Evolutionary conservation across 2,888 invertebrate genomes (phyloP).

Genomic region (Epinotia brunnichana): DNA sequence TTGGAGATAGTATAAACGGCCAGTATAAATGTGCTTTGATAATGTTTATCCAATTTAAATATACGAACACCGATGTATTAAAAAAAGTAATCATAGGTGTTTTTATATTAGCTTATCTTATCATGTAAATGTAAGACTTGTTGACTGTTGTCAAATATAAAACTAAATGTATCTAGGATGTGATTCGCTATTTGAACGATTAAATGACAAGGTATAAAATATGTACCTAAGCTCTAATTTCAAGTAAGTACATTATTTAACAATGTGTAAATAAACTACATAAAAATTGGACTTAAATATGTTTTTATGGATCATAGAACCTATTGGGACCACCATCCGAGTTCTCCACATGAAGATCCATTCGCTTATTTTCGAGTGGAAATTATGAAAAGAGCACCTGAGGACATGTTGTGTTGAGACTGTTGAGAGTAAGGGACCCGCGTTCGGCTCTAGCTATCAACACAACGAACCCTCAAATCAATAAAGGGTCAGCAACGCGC

Average conservation of each 20-base stretch:
- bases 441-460: no score
- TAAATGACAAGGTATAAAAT: neutral
- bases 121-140: slow-evolving; percentile 49
- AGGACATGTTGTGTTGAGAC: no score
- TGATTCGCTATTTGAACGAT: slow-evolving; percentile 21
- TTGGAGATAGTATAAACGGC: slow-evolving; percentile 14
- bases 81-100: slow-evolving; percentile 24
- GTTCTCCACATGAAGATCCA: neutral
- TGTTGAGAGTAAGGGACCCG: no score
- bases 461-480: no score
- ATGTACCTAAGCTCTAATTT: neutral
- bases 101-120: slow-evolving; percentile 50
- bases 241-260: slow-evolving; percentile 21
- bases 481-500: no score
- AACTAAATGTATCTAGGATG: slow-evolving; percentile 26
- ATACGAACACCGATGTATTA: slow-evolving; percentile 27
- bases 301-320: slow-evolving; percentile 17
- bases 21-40: slow-evolving; percentile 38
- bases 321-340: slow-evolving; percentile 32
- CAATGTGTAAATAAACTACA: neutral
- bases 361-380: neutral
- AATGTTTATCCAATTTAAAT: slow-evolving; percentile 33
- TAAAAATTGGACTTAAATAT: slow-evolving; percentile 11
- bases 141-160: slow-evolving; percentile 50
- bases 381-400: neutral